Percentiles rank a stretch among this genome's conserved stretches.
Conservation (phyloP, 2,888 invertebrate genomes). For the Lordiphosa andalusiaca region DNA sequence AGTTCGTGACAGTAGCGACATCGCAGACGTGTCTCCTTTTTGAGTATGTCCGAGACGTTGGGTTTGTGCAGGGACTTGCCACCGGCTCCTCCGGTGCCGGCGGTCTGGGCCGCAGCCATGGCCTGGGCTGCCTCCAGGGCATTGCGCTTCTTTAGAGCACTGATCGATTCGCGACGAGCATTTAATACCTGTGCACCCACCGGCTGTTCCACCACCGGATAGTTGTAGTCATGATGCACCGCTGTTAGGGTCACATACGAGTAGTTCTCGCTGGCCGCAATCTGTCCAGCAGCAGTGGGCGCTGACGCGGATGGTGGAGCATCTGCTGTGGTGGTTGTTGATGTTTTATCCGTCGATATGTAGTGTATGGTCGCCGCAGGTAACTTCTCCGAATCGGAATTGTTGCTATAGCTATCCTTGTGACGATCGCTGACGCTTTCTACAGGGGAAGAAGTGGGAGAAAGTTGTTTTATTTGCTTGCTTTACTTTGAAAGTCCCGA, state of each 20-base stretch:
- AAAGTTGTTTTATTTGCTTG: no score
- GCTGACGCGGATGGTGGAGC: slow-evolving; percentile 35
- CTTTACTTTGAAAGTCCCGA: no score
- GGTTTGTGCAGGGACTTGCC: slow-evolving; percentile 66
- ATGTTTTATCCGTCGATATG: slow-evolving; percentile 81
- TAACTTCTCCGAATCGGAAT: slow-evolving; percentile 74
- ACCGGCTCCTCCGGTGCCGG: slow-evolving; percentile 76
- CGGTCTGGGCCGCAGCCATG: slow-evolving; percentile 77
- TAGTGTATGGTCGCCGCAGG: slow-evolving; percentile 82
- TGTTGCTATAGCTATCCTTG: slow-evolving; percentile 66
- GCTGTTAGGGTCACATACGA: slow-evolving; percentile 92
- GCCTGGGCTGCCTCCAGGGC: slow-evolving; percentile 80
- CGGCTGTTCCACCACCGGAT: slow-evolving; percentile 83
- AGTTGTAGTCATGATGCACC: slow-evolving; percentile 91
- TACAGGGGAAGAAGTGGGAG: slow-evolving; percentile 32
- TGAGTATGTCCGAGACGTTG: slow-evolving; percentile 69
- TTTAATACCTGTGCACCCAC: slow-evolving; percentile 78
- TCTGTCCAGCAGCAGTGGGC: slow-evolving; percentile 52
- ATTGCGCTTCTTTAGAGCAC: slow-evolving; percentile 85
- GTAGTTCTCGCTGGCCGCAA: slow-evolving; percentile 84
- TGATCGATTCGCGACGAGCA: slow-evolving; percentile 82
- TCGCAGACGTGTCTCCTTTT: slow-evolving; percentile 80
- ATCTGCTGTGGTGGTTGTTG: slow-evolving; percentile 41
- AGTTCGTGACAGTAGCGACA: slow-evolving; percentile 88
- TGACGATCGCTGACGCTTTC: slow-evolving; percentile 78